phyloP scores from a whole-genome alignment of 2,888 invertebrate genomes.

The Drosophila yooni region DNA sequence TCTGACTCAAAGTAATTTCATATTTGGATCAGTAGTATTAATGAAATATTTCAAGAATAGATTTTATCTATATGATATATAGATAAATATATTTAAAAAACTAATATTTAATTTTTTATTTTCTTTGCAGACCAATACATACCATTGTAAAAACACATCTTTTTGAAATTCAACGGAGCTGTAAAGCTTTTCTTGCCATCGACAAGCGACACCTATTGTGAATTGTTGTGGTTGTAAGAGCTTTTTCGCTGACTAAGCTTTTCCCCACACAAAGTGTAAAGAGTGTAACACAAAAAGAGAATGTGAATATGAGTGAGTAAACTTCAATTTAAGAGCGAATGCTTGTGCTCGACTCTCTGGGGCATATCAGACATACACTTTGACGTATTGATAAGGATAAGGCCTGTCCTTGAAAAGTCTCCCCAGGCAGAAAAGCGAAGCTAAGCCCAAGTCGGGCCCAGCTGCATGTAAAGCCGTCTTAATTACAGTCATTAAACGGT shows the following conservation, averaged over 20 bases:
- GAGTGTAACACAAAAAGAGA: constrained; percentile 8
- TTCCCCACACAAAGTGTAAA: background rate
- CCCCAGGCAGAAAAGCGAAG: constrained; percentile 10
- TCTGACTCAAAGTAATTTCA: background rate
- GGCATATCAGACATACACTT: constrained; percentile 24
- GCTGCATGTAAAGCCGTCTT: constrained; percentile 48
- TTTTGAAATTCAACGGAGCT: background rate
- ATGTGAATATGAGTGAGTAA: background rate
- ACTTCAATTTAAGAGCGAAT: constrained; percentile 23
- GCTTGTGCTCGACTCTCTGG: constrained; percentile 3
- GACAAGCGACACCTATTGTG: constrained; percentile 34
- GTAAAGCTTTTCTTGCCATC: background rate
- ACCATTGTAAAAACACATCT: background rate
- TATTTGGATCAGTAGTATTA: background rate
- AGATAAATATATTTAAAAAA: background rate
- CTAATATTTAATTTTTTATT: no score
- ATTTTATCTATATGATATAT: background rate
- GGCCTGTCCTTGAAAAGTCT: constrained; percentile 40
- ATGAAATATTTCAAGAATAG: background rate
- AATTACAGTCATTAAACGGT: constrained; percentile 63
- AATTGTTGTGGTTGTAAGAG: background rate
- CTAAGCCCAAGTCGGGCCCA: constrained; percentile 27
- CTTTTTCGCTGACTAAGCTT: background rate
- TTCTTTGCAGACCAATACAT: no score
- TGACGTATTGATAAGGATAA: constrained; percentile 71